Conservation (phyloP, 1,140 invertebrate species). For the Lordiphosa clarofinis region DNA sequence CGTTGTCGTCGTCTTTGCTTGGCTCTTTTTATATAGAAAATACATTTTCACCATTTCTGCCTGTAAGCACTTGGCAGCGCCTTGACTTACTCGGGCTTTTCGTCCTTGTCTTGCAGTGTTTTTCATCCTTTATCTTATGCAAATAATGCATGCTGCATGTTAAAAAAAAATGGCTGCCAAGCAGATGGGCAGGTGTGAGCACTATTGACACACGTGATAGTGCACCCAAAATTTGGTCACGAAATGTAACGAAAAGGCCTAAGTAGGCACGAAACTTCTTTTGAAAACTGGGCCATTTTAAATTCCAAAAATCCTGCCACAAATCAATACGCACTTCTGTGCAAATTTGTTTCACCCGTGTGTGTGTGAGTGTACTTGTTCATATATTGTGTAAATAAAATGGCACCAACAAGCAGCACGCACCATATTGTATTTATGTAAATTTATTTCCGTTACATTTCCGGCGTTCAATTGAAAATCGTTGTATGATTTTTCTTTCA, state of each 20-base stretch:
- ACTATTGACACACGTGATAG: slow-evolving; percentile 60
- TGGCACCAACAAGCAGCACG: slow-evolving; percentile 71
- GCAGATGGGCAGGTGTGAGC: slow-evolving; percentile 54
- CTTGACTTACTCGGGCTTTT: slow-evolving; percentile 18
- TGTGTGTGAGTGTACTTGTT: slow-evolving; percentile 4
- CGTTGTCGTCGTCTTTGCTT: slow-evolving; percentile 9
- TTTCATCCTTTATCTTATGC: slow-evolving; percentile 70
- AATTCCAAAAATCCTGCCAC: slow-evolving; percentile 39
- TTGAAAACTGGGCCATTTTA: slow-evolving; percentile 29
- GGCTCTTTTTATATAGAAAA: slow-evolving; percentile 66
- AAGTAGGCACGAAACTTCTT: slow-evolving; percentile 22
- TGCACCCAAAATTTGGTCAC: slow-evolving; percentile 64
- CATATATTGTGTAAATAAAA: slow-evolving; percentile 70
- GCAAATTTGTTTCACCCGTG: slow-evolving; percentile 45
- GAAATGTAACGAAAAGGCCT: slow-evolving; percentile 44
- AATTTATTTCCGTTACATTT: slow-evolving; percentile 79
- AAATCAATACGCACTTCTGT: slow-evolving; percentile 73
- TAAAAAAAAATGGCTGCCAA: slow-evolving; percentile 26
- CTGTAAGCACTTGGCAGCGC: slow-evolving; percentile 34
- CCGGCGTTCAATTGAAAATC: slow-evolving; percentile 77
- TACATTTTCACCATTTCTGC: slow-evolving; percentile 58
- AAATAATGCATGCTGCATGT: slow-evolving; percentile 69
- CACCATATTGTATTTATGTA: slow-evolving; percentile 78
- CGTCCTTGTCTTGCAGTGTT: slow-evolving; percentile 14
- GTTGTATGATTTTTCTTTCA: slow-evolving; percentile 60